Conservation (phyloP, 1,140 invertebrate species). For the Eriocheir sinensis region DNA sequence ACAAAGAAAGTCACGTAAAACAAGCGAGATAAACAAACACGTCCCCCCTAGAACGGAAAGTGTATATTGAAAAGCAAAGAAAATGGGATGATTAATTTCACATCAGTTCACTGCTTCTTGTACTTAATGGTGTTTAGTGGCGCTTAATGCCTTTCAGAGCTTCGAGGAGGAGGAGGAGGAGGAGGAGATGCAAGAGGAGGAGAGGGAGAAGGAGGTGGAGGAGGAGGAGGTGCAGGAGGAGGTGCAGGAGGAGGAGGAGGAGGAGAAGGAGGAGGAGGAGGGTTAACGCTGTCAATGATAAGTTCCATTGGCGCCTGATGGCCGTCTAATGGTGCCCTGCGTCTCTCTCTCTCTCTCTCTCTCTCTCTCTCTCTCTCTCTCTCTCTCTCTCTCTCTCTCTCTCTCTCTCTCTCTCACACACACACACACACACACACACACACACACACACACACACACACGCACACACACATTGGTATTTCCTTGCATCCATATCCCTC, state of each 20-base stretch:
- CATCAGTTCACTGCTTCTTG: conserved; percentile 24
- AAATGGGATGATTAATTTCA: background rate
- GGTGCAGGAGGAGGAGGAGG: background rate
- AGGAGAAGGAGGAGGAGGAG: background rate
- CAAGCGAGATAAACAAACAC: no score
- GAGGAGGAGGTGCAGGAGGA: background rate
- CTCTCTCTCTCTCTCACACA: conserved; percentile 26
- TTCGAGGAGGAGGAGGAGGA: background rate
- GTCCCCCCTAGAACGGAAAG: no score
- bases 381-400: conserved; percentile 44
- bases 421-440: background rate
- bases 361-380: conserved; percentile 56
- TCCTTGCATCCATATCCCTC: background rate
- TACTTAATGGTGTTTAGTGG: background rate
- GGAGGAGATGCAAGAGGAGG: background rate
- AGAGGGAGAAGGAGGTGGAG: background rate
- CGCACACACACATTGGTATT: background rate
- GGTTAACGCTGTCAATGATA: conserved; percentile 43
- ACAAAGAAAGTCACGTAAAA: no score
- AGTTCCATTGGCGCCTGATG: conserved; percentile 42
- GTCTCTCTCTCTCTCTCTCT: background rate
- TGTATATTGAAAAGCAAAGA: background rate
- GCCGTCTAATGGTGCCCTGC: conserved; percentile 13
- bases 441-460: conserved; percentile 29
- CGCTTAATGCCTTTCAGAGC: conserved; percentile 50